Base-by-base conservation (phyloP, 2,797 vertebrate genomes). In the Protosalanx chinensis region DNA sequence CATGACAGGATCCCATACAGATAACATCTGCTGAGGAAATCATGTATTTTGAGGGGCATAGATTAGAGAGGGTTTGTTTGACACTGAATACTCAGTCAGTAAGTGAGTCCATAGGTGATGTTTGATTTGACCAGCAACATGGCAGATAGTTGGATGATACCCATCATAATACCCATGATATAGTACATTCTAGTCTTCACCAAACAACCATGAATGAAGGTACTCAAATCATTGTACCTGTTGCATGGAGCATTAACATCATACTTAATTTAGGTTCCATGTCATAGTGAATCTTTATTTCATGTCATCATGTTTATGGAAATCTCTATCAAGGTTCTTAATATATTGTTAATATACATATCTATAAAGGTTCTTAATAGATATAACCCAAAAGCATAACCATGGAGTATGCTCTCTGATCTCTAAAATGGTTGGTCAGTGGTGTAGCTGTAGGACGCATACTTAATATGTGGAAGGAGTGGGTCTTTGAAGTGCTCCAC, bases 401-500 rank as follows among this genome's bases (percentile, higher is more conserved):
- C 51, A 4, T 56, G 51, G 18, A 4, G 18, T n/a, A n/a, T n/a
- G 18, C 16, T 13, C 10, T 46, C 16, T 56, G 51, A 56, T 6
- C 16, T 16, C 4, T 13, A 18, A 53, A 56, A 56, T 4, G 18
- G 51, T 16, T 56, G 51, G 63, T 46, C n/a, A 46, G 41, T 23
- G 23, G 37, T 29, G 64, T 27, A n/a, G 64, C 13, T 30, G 30
- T 51, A 33, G 66, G 51, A 33, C 33, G 66, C 66, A 23, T 56
- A 20, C 30, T 57, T 33, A 15, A 10, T 67, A n/a, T 57, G 66
- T 56, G 18, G n/a, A 68, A 56, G 65, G 49, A 32, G 16, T 2
- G 53, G 10, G 16, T 8, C 67, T 68, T 68, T 68, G 53, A 68
- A 68, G 57, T 58, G 53, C 18, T 68, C 49, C n/a, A 58, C 67